A percentile compares a stretch with the other conserved stretches of the same genome.
Conservation (phyloP, 2,113 vertebrate genomes). For the Elaphurus davidianus region DNA sequence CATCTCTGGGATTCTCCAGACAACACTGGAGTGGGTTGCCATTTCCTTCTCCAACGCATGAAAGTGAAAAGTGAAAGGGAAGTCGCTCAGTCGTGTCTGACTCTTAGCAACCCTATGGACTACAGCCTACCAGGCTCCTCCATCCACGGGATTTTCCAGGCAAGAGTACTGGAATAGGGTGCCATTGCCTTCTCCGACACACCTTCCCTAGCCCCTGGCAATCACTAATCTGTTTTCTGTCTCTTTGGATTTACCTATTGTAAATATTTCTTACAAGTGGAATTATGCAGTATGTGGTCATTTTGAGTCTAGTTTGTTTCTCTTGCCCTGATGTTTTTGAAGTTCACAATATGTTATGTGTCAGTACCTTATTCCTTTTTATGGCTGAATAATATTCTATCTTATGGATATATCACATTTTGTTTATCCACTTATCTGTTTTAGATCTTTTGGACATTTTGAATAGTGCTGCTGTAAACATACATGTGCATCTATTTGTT, state of each 20-base stretch:
- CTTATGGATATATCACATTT: not conserved
- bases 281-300: not conserved
- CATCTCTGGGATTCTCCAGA: too few species aligned
- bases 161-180: too few species aligned
- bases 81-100: too few species aligned
- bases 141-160: too few species aligned
- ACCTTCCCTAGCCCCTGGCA: not conserved
- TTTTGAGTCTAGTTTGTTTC: not conserved
- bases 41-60: too few species aligned
- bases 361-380: not conserved
- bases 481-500: not conserved
- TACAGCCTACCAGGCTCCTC: too few species aligned
- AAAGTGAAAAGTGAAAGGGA: too few species aligned
- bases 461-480: not conserved
- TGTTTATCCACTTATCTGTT: not conserved
- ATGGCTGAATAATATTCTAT: not conserved
- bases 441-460: not conserved
- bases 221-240: not conserved
- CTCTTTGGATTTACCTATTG: not conserved
- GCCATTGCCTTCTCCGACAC: too few species aligned
- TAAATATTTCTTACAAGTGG: not conserved
- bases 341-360: not conserved
- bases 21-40: too few species aligned
- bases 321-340: not conserved
- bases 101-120: too few species aligned